A percentile compares a stretch with the other conserved stretches of the same genome.
Evolutionary conservation across 2,797 vertebrate genomes (phyloP).

Genomic region (Heterohyrax brucei): DNA sequence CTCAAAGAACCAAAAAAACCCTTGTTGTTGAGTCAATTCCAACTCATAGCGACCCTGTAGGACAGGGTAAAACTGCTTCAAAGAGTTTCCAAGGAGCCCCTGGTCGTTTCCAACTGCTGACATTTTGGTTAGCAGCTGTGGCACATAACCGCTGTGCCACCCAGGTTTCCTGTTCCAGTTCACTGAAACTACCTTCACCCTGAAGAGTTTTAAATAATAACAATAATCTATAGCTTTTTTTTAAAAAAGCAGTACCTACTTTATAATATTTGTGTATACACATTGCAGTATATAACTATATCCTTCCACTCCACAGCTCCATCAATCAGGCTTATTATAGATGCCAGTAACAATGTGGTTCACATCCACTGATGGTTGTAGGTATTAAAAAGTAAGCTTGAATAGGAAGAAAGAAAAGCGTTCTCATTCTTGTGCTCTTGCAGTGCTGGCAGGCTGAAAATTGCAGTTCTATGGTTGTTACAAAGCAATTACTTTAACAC

Average conservation of each 20-base stretch:
- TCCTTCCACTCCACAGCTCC: not conserved
- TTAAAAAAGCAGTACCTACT: not conserved
- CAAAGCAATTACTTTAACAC: conserved; percentile 46
- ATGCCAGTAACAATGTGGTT: not conserved
- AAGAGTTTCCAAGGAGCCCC: too few species aligned
- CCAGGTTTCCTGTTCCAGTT: not conserved
- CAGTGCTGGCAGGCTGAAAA: not conserved
- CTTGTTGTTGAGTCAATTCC: too few species aligned
- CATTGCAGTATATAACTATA: not conserved
- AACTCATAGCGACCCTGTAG: too few species aligned
- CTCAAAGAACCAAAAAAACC: not conserved
- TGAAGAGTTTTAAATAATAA: conserved; percentile 17
- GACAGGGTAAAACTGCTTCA: too few species aligned
- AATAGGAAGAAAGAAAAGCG: not conserved
- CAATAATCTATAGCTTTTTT: not conserved
- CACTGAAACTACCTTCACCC: not conserved
- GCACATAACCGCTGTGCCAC: too few species aligned
- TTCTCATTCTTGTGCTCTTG: not conserved
- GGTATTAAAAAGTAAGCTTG: conserved; percentile 15
- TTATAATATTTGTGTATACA: not conserved
- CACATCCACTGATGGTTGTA: not conserved
- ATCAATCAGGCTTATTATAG: not conserved
- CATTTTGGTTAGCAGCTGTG: too few species aligned
- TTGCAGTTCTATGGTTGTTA: not conserved
- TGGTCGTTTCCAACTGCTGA: too few species aligned